Evolutionary conservation across 1,140 invertebrate species (phyloP), one percentile per base, ranked within the genome.

Genomic region (Teleogryllus occipitalis): DNA sequence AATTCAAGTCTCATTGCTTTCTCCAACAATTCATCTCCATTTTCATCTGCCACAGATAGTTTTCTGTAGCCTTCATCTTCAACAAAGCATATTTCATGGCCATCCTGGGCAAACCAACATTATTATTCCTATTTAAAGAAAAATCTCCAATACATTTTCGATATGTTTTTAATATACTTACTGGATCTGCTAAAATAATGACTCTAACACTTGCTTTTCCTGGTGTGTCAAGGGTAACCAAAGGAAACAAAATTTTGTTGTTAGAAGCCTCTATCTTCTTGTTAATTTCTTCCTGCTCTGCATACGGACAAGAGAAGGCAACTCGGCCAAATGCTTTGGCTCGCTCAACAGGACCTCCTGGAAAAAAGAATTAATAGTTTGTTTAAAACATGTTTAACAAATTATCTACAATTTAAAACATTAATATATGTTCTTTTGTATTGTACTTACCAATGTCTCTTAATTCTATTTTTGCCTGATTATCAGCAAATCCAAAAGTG

Each of bases 51-150:
- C 83, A 95, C 89, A 0, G 97, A 98, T 47, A 99, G 87, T 84
- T 97, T 89, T 47, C 91, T 87, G 87, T 98, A 99, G 47, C 92
- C 96, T 88, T 98, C 96, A 83, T 98, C 97, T 82, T 98, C 97
- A 18, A 99, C 98, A 87, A 99, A 99, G 87, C 98, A 99, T 81
- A 99, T 99, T 89, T 99, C 97, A 88, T 99, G 97, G 2, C 91
- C 95, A 89, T 99, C 96, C 92, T 92, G 79, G 83, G 88, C 85
- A 82, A 80, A 82, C 77, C 82, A 82, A 82, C 81, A 79, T 80
- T 47, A 49, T 74, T 46, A n/a, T 72, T 8, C 27, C n/a, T n/a
- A 3, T 80, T 22, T 49, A 77, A 7, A 7, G 2, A 8, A 77
- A 7, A 39, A n/a, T 77, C 21, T 47, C 10, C 46, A n/a, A 0